Percentiles rank a stretch among this genome's conserved stretches.
phyloP scores from a whole-genome alignment of 64 coral and sea anemone genomes.

The Actinia tenebrosa region DNA sequence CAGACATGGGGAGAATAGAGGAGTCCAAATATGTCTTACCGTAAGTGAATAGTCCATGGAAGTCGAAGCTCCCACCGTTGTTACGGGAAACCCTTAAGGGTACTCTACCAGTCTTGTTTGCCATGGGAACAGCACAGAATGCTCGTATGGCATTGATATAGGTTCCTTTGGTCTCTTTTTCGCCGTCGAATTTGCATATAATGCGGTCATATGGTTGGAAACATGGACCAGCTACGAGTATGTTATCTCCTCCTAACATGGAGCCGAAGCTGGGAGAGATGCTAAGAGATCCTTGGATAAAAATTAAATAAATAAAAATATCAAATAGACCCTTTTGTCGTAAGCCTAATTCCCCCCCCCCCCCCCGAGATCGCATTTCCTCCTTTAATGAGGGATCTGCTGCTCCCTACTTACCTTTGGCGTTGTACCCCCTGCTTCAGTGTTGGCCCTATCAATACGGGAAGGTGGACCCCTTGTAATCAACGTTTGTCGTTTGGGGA shows the following conservation, averaged over 20 bases:
- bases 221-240: slow-evolving; percentile 42
- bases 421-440: too few relatives aligned
- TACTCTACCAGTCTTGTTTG: slow-evolving; percentile 23
- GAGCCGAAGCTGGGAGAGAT: slow-evolving; percentile 24
- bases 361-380: too few relatives aligned
- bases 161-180: slow-evolving; percentile 9
- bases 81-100: slow-evolving; percentile 25
- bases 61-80: slow-evolving; percentile 25
- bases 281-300: slow-evolving; percentile 16
- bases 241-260: slow-evolving; percentile 48
- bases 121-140: slow-evolving; percentile 27
- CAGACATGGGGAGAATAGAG: too few relatives aligned
- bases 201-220: slow-evolving; percentile 40
- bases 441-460: too few relatives aligned
- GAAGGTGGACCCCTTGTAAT: too few relatives aligned
- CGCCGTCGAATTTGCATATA: slow-evolving; percentile 28
- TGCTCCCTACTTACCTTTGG: too few relatives aligned
- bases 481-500: too few relatives aligned
- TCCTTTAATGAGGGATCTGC: too few relatives aligned
- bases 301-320: neutral
- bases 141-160: slow-evolving; percentile 9
- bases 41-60: slow-evolving; percentile 12
- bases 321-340: neutral
- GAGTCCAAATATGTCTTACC: slow-evolving; percentile 6
- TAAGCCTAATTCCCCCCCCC: too few relatives aligned